These are phyloP conservation scores for Chelon labrosus DNA, from an alignment of 2,797 vertebrate species.

Conservation along the genomic window DNA sequence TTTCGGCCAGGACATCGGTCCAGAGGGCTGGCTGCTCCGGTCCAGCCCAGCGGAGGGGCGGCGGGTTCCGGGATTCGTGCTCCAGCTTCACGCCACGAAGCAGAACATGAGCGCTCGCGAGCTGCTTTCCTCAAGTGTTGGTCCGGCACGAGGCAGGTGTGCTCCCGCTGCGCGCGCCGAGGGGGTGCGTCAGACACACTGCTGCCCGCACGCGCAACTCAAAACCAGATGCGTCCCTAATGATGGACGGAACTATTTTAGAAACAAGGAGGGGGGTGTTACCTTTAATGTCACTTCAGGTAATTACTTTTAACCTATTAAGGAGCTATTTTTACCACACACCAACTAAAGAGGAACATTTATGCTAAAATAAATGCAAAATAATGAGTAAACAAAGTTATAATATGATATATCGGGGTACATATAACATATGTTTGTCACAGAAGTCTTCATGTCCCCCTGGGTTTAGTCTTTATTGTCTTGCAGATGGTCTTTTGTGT, in stretches of 20 bases:
- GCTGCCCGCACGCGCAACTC: slow-evolving; percentile 43
- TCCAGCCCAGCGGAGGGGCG: slow-evolving; percentile 84
- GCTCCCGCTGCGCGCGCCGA: slow-evolving; percentile 22
- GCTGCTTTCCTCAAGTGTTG: neutral
- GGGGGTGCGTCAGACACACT: slow-evolving; percentile 12
- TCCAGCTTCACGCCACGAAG: slow-evolving; percentile 82
- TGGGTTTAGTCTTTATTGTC: neutral
- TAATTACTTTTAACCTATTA: slow-evolving; percentile 4
- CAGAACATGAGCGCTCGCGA: slow-evolving; percentile 40
- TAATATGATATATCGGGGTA: neutral
- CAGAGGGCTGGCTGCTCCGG: slow-evolving; percentile 85
- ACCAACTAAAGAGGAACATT: neutral
- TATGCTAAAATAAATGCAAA: neutral
- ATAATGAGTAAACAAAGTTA: neutral
- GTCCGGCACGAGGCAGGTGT: slow-evolving; percentile 21
- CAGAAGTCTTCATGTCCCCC: neutral
- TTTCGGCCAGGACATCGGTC: slow-evolving; percentile 88
- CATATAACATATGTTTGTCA: neutral
- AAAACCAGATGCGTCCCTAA: slow-evolving; percentile 42
- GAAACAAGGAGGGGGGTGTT: neutral
- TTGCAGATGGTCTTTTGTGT: neutral
- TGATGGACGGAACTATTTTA: slow-evolving; percentile 62
- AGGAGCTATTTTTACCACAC: slow-evolving; percentile 12
- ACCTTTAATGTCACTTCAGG: slow-evolving; percentile 1
- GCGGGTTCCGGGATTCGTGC: slow-evolving; percentile 79